Evolutionary conservation across 2,797 vertebrate genomes (phyloP), one percentile per base, ranked within the genome.

Genomic region (Cryptoblepharus egeriae): DNA sequence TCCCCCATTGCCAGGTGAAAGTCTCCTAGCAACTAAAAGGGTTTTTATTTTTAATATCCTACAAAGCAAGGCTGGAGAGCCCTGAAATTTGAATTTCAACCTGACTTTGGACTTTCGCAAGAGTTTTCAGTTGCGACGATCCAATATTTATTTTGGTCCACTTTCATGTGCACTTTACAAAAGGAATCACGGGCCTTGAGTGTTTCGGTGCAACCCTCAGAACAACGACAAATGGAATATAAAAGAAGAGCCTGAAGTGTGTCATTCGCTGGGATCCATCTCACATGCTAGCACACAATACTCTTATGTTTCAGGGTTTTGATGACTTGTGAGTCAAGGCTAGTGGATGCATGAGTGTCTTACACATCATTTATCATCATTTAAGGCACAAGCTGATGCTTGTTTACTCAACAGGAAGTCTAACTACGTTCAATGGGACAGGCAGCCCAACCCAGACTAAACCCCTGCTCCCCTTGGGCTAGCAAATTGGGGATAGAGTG

Each of bases 21-120:
- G 74, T 85, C 87, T 64, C 92, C 91, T 92, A 92, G 89, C 88
- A 91, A 88, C 89, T 55, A 45, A 30, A 83, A 75, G 81, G 84
- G 5, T 42, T 57, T 67, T 65, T 55, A 35, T 60, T 60, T 73
- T 15, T 28, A n/a, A 61, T 82, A 60, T 39, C 75, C 79, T 35
- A 67, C 24, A 45, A 16, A 0, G 64, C 64, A 84, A 79, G 55
- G n/a, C 35, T n/a, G 3, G 26, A 26, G 49, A 61, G 52, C 1
- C 45, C 45, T 75, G 68, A 86, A 89, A 88, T 67, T 85, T 12
- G 74, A 30, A 1, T 83, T 68, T 42, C 4, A 13, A 1, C 75
- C 80, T 52, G 9, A 18, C 39, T 68, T 63, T 87, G 84, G 74
- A 77, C 78, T 85, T 85, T 52, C 16, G 13, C 37, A 73, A 75